Percentiles rank a stretch among this genome's conserved stretches.
These are phyloP conservation scores for Ridgeia piscesae DNA, from an alignment of 1,140 invertebrate species.

Conservation along the genomic window DNA sequence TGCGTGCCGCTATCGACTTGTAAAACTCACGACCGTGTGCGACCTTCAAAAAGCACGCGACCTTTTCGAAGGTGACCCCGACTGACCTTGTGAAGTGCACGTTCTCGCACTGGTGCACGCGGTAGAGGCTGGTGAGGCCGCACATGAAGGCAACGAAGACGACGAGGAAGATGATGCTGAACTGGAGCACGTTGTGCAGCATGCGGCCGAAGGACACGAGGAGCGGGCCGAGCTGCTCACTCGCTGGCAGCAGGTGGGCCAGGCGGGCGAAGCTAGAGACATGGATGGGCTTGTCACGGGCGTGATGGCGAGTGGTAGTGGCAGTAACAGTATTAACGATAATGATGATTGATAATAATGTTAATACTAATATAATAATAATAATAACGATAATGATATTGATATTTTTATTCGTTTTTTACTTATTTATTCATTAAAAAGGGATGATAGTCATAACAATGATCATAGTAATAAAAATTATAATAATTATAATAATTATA, in stretches of 20 bases:
- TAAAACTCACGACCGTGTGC: too few species aligned
- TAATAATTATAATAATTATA: too few species aligned
- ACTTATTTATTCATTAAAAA: too few species aligned
- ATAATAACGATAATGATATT: too few species aligned
- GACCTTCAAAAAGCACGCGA: too few species aligned
- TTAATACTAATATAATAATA: too few species aligned
- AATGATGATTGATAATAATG: too few species aligned
- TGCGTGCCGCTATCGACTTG: too few species aligned
- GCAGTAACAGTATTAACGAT: background rate
- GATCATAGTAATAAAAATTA: too few species aligned
- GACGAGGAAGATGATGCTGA: constrained; percentile 88
- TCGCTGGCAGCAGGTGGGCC: constrained; percentile 45
- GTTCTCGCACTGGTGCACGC: constrained; percentile 34
- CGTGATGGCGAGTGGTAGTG: background rate
- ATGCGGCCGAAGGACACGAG: constrained; percentile 87
- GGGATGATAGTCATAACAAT: too few species aligned
- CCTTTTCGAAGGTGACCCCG: background rate
- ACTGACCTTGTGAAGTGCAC: constrained; percentile 12
- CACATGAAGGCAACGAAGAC: constrained; percentile 88
- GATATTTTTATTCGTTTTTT: too few species aligned
- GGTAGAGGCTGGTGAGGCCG: constrained; percentile 62
- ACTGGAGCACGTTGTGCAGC: constrained; percentile 91
- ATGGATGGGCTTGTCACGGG: background rate
- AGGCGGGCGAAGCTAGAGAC: constrained; percentile 43
- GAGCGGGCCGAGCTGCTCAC: constrained; percentile 43